Evolutionary conservation across 1,140 invertebrate species (phyloP), one percentile per base, ranked within the genome.

Genomic region (Pogonomyrmex barbatus): DNA sequence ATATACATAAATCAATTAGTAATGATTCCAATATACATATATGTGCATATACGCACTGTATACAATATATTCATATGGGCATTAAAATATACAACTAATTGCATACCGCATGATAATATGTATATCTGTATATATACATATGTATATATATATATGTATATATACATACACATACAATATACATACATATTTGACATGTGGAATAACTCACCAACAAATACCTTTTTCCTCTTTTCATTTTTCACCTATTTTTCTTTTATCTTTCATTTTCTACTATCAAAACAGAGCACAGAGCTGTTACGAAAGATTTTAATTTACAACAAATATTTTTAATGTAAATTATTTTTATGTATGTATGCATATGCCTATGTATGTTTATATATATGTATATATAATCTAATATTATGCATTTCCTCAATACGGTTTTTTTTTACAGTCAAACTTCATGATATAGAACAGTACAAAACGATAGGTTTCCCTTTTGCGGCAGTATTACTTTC

Each of bases 21-120:
- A 77, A 82, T 45, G 77, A 78, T 89, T 90, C 60, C 78, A 78
- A 87, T 89, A 89, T 82, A 89, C 58, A 79, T 89, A 73, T 70
- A 65, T 75, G 47, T 79, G 36, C 84, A 77, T 63, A 83, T 75
- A 76, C 24, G 85, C 84, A 89, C 63, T 87, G 83, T 89, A 89
- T 89, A 86, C 73, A 60, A 89, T 89, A 86, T 88, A 92, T 88
- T 88, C 85, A 82, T 84, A 47, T 78, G 42, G 90, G 90, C 88
- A 92, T 91, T 92, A 91, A 92, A 93, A 92, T 93, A 91, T 92
- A 91, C 91, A 92, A 90, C 89, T 92, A 91, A 85, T 88, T 91
- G 88, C 86, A 89, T 92, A 93, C 87, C 78, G 90, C 88, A 90
- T 92, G 85, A 92, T 91, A 90, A 91, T 93, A 92, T 93, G 88